Evolutionary conservation across 2,888 invertebrate species (phyloP), one percentile per base, ranked within the genome.

Genomic region (Hirtodrosophila histrioides): DNA sequence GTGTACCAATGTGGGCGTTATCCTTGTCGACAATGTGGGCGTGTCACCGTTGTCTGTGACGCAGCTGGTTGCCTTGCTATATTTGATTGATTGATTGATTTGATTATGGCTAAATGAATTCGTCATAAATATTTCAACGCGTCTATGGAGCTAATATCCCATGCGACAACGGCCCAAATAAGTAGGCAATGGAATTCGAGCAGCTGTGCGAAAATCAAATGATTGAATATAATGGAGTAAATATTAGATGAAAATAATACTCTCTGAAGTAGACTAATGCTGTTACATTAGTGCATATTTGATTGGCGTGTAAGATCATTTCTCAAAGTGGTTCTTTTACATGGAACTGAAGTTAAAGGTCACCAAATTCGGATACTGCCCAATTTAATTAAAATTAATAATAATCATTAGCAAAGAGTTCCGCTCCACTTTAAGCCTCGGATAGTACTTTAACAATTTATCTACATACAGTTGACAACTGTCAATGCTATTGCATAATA

Each of bases 51-150:
- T 61, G 37, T 11, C 12, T 48, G 56, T 43, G 51, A 39, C 51
- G 58, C 58, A 69, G 67, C 43, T 67, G 55, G 50, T 45, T 49
- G 66, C 44, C n/a, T 39, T 44, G 41, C 39, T 44, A 62, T 64
- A 68, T 3, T 71, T 80, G 88, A 83, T 88, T 80, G 88, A 83
- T 88, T 75, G 86, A 80, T 86, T 57, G 54, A 61, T 65, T 70
- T 65, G 74, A 56, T 58, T 69, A 69, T 48, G 69, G 64, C 60
- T 27, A 73, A 77, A 74, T 72, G 72, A 71, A 72, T 72, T 73
- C 51, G 46, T 74, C 86, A 88, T 83, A 63, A 83, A 86, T 77
- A 58, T 70, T 68, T 56, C 46, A 60, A 41, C 53, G 46, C 45
- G 40, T 62, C 45, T 50, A 24, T 29, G 33, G 11, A 40, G 36